Conservation (phyloP, 2,888 invertebrate genomes). For the Euplexia lucipara region DNA sequence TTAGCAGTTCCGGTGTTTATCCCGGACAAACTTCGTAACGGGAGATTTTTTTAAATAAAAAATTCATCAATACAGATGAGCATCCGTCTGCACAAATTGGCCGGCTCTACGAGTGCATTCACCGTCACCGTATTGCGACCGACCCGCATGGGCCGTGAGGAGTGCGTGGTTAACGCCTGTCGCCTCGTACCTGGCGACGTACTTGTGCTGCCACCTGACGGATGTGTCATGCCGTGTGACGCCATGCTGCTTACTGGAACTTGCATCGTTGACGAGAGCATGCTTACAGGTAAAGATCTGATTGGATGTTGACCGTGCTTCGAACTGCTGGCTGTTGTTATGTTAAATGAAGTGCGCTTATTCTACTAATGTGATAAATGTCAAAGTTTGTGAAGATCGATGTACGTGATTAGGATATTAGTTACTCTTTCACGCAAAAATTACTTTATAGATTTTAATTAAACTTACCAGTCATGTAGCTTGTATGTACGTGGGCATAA, state of each 20-base stretch:
- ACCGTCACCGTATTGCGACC: constrained; percentile 92
- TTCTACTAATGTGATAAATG: too few relatives aligned
- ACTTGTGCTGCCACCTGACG: constrained; percentile 94
- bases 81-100: constrained; percentile 92
- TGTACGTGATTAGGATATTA: too few relatives aligned
- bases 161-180: constrained; percentile 88
- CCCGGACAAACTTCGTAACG: too few relatives aligned
- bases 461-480: too few relatives aligned
- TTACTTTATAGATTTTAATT: too few relatives aligned
- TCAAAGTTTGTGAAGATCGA: too few relatives aligned
- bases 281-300: constrained; percentile 94
- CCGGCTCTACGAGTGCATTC: constrained; percentile 90
- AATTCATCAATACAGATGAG: constrained; percentile 91
- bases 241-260: constrained; percentile 96
- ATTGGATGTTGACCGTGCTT: not conserved
- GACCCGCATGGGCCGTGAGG: constrained; percentile 82
- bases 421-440: too few relatives aligned
- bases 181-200: constrained; percentile 97
- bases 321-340: not conserved
- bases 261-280: constrained; percentile 98
- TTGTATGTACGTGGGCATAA: too few relatives aligned
- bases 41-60: not conserved
- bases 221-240: constrained; percentile 95
- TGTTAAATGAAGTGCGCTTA: constrained; percentile 1
- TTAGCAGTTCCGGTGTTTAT: too few relatives aligned